Evolutionary conservation across 2,113 vertebrate species (phyloP).

Genomic region (Semnornis frantzii): DNA sequence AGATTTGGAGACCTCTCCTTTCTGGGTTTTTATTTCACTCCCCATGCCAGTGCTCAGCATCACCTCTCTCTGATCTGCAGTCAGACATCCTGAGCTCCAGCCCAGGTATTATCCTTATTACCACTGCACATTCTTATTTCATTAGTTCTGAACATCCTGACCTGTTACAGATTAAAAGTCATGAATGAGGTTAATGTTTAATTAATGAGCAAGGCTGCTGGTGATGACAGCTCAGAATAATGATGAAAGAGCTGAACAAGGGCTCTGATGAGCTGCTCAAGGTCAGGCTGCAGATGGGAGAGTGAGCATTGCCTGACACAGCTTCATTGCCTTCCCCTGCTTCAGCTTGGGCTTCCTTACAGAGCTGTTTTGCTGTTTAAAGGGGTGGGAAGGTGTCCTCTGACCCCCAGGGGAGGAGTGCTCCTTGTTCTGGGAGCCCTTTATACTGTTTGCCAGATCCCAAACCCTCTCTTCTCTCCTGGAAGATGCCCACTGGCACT

Average conservation of each 20-base stretch:
- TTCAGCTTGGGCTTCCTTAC: constrained; percentile 44
- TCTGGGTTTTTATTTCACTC: neutral
- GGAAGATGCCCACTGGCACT: neutral
- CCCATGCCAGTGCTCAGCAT: neutral
- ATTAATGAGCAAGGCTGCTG: constrained; percentile 56
- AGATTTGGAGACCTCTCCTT: neutral
- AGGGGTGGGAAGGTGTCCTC: neutral
- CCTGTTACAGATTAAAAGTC: constrained; percentile 62
- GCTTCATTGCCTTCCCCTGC: constrained; percentile 35
- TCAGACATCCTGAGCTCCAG: neutral
- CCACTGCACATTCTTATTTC: constrained; percentile 8
- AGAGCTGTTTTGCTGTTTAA: constrained; percentile 3
- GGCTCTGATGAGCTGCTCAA: constrained; percentile 39
- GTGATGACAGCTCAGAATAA: constrained; percentile 43
- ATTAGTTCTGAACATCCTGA: constrained; percentile 58
- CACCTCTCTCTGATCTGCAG: neutral
- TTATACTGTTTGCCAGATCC: neutral
- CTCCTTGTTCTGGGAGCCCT: neutral
- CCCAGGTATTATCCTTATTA: constrained; percentile 9
- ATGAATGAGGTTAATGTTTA: constrained; percentile 66
- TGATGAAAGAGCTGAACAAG: constrained; percentile 67
- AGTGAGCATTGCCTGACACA: constrained; percentile 24
- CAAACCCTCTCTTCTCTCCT: neutral
- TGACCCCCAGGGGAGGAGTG: neutral
- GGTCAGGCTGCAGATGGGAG: constrained; percentile 34